A percentile compares a stretch with the other conserved stretches of the same genome.
phyloP scores from a whole-genome alignment of 2,797 vertebrate species.

The Percopsis omiscomaycus region DNA sequence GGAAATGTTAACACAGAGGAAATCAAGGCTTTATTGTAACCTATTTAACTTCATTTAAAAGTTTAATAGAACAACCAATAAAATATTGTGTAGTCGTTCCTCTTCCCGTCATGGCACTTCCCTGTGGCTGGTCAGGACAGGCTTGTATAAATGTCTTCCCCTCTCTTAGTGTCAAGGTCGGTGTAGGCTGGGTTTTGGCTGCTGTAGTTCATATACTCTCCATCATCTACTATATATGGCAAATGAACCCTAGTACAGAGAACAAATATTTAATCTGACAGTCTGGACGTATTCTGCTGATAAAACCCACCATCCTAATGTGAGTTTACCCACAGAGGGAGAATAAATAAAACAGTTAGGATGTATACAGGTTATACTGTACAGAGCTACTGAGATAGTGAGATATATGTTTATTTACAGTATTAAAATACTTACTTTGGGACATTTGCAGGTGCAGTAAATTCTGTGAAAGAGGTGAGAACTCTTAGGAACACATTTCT shows the following conservation, averaged over 20 bases:
- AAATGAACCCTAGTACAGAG: conserved; percentile 28
- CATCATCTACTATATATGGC: conserved; percentile 12
- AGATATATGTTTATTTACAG: background rate
- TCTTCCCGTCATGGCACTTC: background rate
- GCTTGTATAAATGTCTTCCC: conserved; percentile 50
- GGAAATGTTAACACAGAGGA: too few relatives aligned
- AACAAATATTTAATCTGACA: conserved; percentile 8
- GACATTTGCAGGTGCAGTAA: conserved; percentile 14
- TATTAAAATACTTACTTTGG: conserved; percentile 51
- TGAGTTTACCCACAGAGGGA: background rate
- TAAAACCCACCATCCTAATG: too few relatives aligned
- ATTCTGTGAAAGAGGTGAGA: conserved; percentile 27
- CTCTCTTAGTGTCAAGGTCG: conserved; percentile 45
- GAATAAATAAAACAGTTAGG: background rate
- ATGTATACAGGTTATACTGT: background rate
- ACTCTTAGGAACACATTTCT: conserved; percentile 5
- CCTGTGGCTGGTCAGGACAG: conserved; percentile 42
- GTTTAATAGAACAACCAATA: background rate
- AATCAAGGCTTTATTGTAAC: too few relatives aligned
- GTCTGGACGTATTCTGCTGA: background rate
- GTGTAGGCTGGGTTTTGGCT: conserved; percentile 40
- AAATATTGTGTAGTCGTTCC: background rate
- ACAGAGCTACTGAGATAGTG: background rate
- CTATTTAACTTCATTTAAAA: too few relatives aligned
- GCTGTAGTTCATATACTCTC: conserved; percentile 71